Percentiles rank a stretch among this genome's conserved stretches.
Conservation (phyloP, 2,113 vertebrate species). For the Pyrgilauda ruficollis region DNA sequence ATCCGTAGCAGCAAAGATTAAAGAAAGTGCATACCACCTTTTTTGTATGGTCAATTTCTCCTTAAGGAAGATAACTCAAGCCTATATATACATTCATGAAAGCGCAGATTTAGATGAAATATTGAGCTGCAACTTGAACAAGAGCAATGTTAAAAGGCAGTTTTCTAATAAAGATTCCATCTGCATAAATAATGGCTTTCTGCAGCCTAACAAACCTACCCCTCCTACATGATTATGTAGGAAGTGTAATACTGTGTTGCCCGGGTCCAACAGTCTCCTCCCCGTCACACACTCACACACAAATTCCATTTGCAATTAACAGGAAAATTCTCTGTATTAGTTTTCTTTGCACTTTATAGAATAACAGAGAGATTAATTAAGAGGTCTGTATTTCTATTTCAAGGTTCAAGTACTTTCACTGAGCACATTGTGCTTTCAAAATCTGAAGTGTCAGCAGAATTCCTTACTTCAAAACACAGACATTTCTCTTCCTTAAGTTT, state of each 20-base stretch:
- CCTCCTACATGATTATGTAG: constrained; percentile 60
- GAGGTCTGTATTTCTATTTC: constrained; percentile 74
- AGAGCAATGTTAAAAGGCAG: neutral
- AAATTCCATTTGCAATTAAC: constrained; percentile 56
- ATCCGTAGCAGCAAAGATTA: neutral
- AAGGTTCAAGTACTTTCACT: constrained; percentile 70
- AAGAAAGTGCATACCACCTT: neutral
- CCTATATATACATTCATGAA: neutral
- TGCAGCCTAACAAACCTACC: constrained; percentile 53
- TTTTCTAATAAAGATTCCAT: constrained; percentile 38
- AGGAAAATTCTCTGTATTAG: constrained; percentile 53
- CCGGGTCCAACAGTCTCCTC: constrained; percentile 34
- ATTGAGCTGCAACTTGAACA: neutral
- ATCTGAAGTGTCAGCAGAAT: constrained; percentile 54
- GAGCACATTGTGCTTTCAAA: constrained; percentile 26
- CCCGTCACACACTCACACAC: neutral
- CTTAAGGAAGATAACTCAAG: neutral
- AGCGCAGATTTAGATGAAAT: neutral
- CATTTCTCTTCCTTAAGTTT: constrained; percentile 7
- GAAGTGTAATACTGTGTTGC: constrained; percentile 37
- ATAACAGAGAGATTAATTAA: constrained; percentile 71
- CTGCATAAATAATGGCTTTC: constrained; percentile 6
- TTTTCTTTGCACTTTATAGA: constrained; percentile 62
- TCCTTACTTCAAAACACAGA: constrained; percentile 19
- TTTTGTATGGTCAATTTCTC: neutral